Evolutionary conservation across 2,888 invertebrate species (phyloP), one percentile per base, ranked within the genome.

Genomic region (Palloptera scutellata): DNA sequence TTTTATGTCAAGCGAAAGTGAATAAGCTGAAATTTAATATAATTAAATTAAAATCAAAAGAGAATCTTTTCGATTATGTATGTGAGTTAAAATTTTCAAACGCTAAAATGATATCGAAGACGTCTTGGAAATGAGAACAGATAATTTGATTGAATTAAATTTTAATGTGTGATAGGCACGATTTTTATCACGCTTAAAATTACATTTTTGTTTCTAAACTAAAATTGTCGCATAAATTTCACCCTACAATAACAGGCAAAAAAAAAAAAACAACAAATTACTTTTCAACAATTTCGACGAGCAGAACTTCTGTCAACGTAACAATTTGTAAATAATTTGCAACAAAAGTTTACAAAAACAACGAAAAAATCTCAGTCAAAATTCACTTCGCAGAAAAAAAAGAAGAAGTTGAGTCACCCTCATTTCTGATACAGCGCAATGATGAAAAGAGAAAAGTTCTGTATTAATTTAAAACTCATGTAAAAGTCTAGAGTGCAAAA

Each of bases 321-420:
- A 48, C 48, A 48, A 48, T 48, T 48, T 48, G 48, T 48, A 48
- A 48, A 48, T 48, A 48, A 48, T 48, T 48, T 48, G 48, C 48
- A 48, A 15, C 48, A n/a, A 48, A 48, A 48, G 48, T 48, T 48
- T 15, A 48, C 12, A 48, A 48, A 48, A 48, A 48, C 48, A 48
- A 48, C 10, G 48, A 13, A 48, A 48, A 48, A 48, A 48, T 48
- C 15, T 15, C 8, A 48, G 15, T 48, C 48, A 15, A 48, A 48
- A 15, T 48, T n/a, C 48, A 48, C 48, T 4, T 48, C 15, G 15
- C 5, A 48, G 48, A 1, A 6, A 30, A 30, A 30, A 30, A 4
- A 30, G n/a, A n/a, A n/a, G n/a, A 30, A 30, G 30, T 30, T 4
- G 30, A 30, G 30, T 30, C 30, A 30, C 30, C 30, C 30, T 30